Conservation (phyloP, 2,888 invertebrate species). For the Cetonia aurata region DNA sequence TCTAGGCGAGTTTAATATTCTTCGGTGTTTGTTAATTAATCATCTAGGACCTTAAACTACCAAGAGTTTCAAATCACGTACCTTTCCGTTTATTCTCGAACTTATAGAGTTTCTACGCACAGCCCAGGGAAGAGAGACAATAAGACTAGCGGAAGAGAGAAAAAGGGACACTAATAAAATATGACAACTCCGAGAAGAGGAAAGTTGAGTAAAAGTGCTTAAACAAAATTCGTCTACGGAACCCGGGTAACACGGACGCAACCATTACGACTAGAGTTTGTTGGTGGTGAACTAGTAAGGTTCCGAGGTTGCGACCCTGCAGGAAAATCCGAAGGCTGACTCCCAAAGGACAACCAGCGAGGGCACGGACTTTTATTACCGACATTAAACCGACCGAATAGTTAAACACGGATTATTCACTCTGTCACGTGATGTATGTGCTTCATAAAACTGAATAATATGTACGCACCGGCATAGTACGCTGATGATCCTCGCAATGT, state of each 20-base stretch:
- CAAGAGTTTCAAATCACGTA: no score
- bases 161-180: conserved; percentile 29
- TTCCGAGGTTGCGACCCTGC: conserved; percentile 33
- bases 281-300: conserved; percentile 27
- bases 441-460: conserved; percentile 43
- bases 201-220: conserved; percentile 35
- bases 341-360: conserved; percentile 36
- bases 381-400: conserved; percentile 42
- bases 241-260: conserved; percentile 8
- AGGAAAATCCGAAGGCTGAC: conserved; percentile 27
- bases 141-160: background rate
- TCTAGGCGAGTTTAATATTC: no score
- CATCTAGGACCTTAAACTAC: no score
- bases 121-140: no score
- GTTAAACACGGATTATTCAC: conserved; percentile 43
- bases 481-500: conserved; percentile 13
- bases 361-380: conserved; percentile 40
- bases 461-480: conserved; percentile 19
- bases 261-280: background rate
- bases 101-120: no score
- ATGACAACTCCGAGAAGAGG: conserved; percentile 33
- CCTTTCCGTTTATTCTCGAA: no score
- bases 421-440: conserved; percentile 41
- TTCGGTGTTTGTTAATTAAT: no score
- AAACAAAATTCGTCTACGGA: conserved; percentile 33